Base-by-base conservation (phyloP, 2,797 vertebrate species). In the Oophaga sylvatica region DNA sequence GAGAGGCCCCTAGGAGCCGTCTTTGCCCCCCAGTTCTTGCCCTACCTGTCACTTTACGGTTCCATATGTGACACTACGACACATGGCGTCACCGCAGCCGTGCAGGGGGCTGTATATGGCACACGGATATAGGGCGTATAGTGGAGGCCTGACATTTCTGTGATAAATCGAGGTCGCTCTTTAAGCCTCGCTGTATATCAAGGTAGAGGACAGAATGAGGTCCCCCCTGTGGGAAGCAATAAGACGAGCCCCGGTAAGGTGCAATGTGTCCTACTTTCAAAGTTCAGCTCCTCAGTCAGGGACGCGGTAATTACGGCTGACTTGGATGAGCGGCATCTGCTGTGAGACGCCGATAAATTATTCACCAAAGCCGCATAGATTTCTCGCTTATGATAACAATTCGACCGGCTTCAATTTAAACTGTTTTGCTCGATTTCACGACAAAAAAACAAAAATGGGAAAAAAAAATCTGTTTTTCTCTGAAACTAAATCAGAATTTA, bases 241-340 rank as follows among this genome's bases (percentile, higher is more conserved):
- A 5, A 13, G 17, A 41, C 8, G 22, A 12, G 71, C 48, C 20
- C 29, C 3, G 45, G 6, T 31, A 35, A 73, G 71, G 59, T 31
- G 70, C 41, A 59, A 77, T 2, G 22, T 87, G 87, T 59, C 87
- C 87, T 87, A 87, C 60, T 87, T 87, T 83, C 73, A 87, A 84
- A 87, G 87, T 87, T 87, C 87, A 87, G 11, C 63, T 12, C 67
- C 87, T 70, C 87, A 45, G 87, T 87, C 71, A 83, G 87, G 81
- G 68, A 81, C 87, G 11, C 63, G 5, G 79, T 87, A 87, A 87
- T 87, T 87, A 78, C 63, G 22, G 68, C 53, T 5, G 63, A 83
- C 87, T 71, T 9, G 12, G 73, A 65, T 65, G 80, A 83, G 57
- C 80, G 62, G 62, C 81, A 79, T 81, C 87, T 87, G 87, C 65